These are phyloP conservation scores for Apostichopus californicus DNA, from an alignment of 35 echinoderm and acorn worm genomes.

Conservation along the genomic window DNA sequence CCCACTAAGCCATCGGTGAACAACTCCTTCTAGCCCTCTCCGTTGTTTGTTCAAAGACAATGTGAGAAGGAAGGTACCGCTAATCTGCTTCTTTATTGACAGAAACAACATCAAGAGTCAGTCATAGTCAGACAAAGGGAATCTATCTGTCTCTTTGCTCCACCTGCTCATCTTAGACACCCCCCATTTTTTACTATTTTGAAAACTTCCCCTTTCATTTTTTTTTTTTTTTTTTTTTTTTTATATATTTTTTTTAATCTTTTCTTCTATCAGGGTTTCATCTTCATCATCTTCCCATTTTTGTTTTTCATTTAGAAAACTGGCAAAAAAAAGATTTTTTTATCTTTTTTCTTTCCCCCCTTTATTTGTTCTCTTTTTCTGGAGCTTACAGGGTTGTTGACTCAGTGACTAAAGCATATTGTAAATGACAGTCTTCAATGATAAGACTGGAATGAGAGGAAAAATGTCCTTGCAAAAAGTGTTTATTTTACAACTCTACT, in stretches of 20 bases:
- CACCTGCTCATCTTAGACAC: not conserved
- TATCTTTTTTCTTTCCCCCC: not conserved
- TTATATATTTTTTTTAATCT: not conserved
- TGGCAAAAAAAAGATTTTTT: not conserved
- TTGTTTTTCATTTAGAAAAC: not conserved
- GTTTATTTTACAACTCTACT: too few relatives aligned
- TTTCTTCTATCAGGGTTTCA: not conserved
- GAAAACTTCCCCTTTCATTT: not conserved
- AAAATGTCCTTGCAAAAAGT: too few relatives aligned
- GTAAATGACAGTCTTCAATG: too few relatives aligned
- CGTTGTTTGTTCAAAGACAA: slow-evolving; percentile 34
- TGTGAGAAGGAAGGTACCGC: slow-evolving; percentile 4
- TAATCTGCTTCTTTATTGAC: slow-evolving; percentile 16
- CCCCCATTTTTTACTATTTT: too few relatives aligned
- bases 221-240: not conserved
- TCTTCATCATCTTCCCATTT: not conserved
- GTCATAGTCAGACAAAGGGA: not conserved
- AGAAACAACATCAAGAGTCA: slow-evolving; percentile 23
- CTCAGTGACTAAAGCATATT: too few relatives aligned
- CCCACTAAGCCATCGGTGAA: not conserved
- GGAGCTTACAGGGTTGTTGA: too few relatives aligned
- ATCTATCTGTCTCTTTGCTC: not conserved
- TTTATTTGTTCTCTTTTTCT: too few relatives aligned
- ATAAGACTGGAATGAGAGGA: too few relatives aligned
- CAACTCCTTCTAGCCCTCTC: slow-evolving; percentile 12